These are phyloP conservation scores for Anoplius nigerrimus DNA, from an alignment of 2,888 invertebrate species.

Conservation along the genomic window DNA sequence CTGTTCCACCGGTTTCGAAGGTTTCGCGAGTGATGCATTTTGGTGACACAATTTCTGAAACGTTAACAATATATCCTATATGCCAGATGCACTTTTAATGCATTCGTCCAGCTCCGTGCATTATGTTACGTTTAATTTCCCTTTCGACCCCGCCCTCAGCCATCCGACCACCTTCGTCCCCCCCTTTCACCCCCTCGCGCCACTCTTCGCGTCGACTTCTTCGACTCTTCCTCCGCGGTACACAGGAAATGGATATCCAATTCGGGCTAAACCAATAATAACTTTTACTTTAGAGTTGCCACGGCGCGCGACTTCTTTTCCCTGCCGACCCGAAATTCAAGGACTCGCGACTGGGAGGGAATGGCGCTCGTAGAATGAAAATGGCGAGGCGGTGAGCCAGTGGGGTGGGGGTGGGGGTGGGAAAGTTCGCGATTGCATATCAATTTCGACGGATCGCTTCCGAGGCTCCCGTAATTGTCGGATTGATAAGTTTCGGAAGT, in stretches of 20 bases:
- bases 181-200: neutral
- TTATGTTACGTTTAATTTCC: constrained; percentile 23
- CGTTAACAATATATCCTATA: constrained; percentile 30
- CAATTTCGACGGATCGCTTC: constrained; percentile 25
- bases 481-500: constrained; percentile 28
- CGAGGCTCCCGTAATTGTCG: constrained; percentile 2
- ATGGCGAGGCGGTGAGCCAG: too few species aligned
- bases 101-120: constrained; percentile 19
- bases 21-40: neutral
- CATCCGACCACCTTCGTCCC: neutral
- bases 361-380: too few species aligned
- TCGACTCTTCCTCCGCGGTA: constrained; percentile 15
- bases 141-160: neutral
- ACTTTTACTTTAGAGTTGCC: constrained; percentile 37
- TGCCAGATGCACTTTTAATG: constrained; percentile 35
- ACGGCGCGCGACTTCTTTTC: constrained; percentile 21
- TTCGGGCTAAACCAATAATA: constrained; percentile 41
- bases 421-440: constrained; percentile 35
- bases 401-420: too few species aligned
- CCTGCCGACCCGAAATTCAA: neutral
- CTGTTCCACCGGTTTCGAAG: too few species aligned
- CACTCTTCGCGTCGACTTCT: constrained; percentile 10
- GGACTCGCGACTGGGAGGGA: constrained; percentile 15
- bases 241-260: constrained; percentile 39
- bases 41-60: constrained; percentile 18